Evolutionary conservation across 2,888 invertebrate species (phyloP), one percentile per base, ranked within the genome.

Genomic region (Listrodromus nycthemerus): DNA sequence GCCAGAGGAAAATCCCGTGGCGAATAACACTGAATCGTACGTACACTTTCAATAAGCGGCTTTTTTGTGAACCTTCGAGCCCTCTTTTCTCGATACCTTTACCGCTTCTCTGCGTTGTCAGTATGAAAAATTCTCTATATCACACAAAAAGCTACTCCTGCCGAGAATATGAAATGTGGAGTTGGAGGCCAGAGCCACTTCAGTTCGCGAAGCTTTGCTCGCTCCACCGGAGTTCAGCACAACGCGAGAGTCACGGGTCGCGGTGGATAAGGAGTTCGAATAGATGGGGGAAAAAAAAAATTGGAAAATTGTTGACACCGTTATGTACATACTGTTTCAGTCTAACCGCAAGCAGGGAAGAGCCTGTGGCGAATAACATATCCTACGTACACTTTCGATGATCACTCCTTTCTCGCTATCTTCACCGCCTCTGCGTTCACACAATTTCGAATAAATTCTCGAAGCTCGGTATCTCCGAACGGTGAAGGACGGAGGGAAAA

Each of bases 361-460:
- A 10, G 10, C 13, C 24, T 13, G 55, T 55, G 13, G 24, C 10
- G 21, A 58, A 58, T 6, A 27, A 24, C 27, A 16, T 52, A 52
- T 5, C 58, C 16, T 27, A 27, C 5, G 21, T 27, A 58, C 6
- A 45, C 13, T 58, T 27, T 58, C 52, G 58, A 58, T 58, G 27
- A 24, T 10, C 58, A 5, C 52, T 61, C 21, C 21, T 48, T 19
- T 61, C 27, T 19, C 30, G 30, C 61, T 30, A 30, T 30, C 16
- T 48, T 4, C 21, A 7, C 58, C 61, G 8, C 61, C 45, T 63
- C 48, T 13, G 27, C 63, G 48, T 33, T 63, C 19, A 21, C 48
- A 13, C 41, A 19, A 41, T 61, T 63, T 63, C 63, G 61, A 30
- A 50, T 63, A 63, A 48, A 71, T 10, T 41, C 55, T 21, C 50